Conservation (phyloP, 2,113 vertebrate genomes). For the Trinectes maculatus region DNA sequence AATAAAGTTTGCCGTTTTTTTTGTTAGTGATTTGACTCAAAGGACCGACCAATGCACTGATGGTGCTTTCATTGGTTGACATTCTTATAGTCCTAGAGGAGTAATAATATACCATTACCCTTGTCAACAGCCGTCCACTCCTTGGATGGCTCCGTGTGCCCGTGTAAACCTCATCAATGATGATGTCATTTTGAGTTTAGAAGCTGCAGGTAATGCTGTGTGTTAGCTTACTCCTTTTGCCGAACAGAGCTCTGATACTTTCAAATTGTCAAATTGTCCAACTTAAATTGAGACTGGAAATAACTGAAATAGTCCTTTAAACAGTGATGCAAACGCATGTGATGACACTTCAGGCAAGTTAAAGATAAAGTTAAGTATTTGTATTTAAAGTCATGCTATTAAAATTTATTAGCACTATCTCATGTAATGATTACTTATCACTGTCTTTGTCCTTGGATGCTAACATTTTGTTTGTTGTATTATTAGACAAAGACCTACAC, state of each 20-base stretch:
- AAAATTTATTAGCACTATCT: too few relatives aligned
- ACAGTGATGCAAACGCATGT: not conserved
- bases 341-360: not conserved
- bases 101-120: slow-evolving; percentile 31
- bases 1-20: slow-evolving; percentile 20
- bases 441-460: too few relatives aligned
- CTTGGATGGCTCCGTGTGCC: slow-evolving; percentile 9
- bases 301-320: not conserved
- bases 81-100: not conserved
- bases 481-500: too few relatives aligned
- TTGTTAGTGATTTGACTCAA: slow-evolving; percentile 3
- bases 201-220: not conserved
- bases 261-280: too few relatives aligned
- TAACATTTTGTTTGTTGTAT: not conserved
- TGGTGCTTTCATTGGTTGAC: slow-evolving; percentile 1
- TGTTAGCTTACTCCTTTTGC: not conserved
- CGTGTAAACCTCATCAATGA: not conserved
- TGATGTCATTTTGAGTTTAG: slow-evolving; percentile 8
- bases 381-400: too few relatives aligned
- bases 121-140: slow-evolving; percentile 8
- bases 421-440: too few relatives aligned
- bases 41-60: not conserved
- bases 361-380: too few relatives aligned
- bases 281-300: too few relatives aligned
- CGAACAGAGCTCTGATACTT: slow-evolving; percentile 1